Evolutionary conservation across 2,113 vertebrate species (phyloP), one percentile per base, ranked within the genome.

Genomic region (Megaceryle torquata): DNA sequence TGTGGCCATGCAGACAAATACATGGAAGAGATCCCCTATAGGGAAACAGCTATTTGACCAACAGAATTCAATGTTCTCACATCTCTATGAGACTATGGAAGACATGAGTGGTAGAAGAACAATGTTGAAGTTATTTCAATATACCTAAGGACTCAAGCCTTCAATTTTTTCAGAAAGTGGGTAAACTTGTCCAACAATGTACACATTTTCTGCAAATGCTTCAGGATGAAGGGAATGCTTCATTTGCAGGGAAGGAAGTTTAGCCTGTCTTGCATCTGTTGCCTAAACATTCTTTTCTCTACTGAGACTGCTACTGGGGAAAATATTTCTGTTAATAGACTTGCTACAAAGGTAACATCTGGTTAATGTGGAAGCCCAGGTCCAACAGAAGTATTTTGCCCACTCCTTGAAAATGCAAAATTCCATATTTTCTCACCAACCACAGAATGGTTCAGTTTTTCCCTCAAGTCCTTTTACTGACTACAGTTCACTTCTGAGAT

Each of bases 361-460:
- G 81, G 13, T 26, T 74, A 29, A 50, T 15, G 20, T 12, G 3
- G 63, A 81, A 92, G 46, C 11, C 6, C 17, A 74, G 75, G 64
- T 86, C 33, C 76, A 83, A 28, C 5, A 74, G 51, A 28, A 60
- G 25, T 78, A 75, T 89, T 77, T 51, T 56, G 26, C 48, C 21
- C 2, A 2, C 3, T 64, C 4, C 28, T 57, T 77, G 44, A 43
- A 82, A 22, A 10, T 85, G 17, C 7, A 79, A 67, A 79, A 54
- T 83, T 78, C 57, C 28, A 6, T 2, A 2, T 72, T 54, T 89
- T 65, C 24, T 68, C 46, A 60, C 10, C 48, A 79, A 18, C 13
- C 3, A n/a, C 10, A 64, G 29, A 82, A 64, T 2, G 2, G 19
- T 41, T 35, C 19, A 0, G 1, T 29, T 81, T 84, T 67, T 3